Percentiles rank a stretch among this genome's conserved stretches.
Conservation (phyloP, 2,888 invertebrate species). For the Copidosoma aretas region DNA sequence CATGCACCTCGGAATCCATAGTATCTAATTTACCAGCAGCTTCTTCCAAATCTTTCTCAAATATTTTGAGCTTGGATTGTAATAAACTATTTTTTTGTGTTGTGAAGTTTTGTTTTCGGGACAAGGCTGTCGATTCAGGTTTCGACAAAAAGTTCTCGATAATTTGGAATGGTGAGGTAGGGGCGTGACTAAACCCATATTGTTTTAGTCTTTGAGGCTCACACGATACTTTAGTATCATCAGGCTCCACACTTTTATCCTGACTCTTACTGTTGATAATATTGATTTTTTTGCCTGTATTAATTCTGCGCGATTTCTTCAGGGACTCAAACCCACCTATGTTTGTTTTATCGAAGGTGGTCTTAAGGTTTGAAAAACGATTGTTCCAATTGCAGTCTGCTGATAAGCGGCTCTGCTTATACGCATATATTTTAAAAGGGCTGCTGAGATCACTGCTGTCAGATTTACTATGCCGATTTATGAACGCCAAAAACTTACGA, state of each 20-base stretch:
- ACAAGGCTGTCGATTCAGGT: conserved; percentile 26
- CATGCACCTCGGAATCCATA: neutral
- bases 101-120: conserved; percentile 46
- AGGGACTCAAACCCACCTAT: neutral
- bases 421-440: conserved; percentile 54
- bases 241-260: conserved; percentile 4
- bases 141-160: conserved; percentile 48
- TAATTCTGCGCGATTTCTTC: conserved; percentile 2
- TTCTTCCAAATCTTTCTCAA: conserved; percentile 44
- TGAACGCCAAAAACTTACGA: conserved; percentile 81
- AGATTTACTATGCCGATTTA: conserved; percentile 72
- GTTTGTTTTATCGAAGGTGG: conserved; percentile 73
- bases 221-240: conserved; percentile 9
- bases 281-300: conserved; percentile 23
- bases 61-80: conserved; percentile 53
- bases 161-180: conserved; percentile 57
- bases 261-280: neutral
- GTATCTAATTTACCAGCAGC: neutral
- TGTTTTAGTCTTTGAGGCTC: conserved; percentile 28
- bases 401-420: conserved; percentile 46
- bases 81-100: conserved; percentile 48
- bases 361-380: conserved; percentile 83
- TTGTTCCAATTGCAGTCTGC: conserved; percentile 76
- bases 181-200: conserved; percentile 56
- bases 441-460: conserved; percentile 23